Base-by-base conservation (phyloP, 2,888 invertebrate genomes). In the Pollenia angustigena region DNA sequence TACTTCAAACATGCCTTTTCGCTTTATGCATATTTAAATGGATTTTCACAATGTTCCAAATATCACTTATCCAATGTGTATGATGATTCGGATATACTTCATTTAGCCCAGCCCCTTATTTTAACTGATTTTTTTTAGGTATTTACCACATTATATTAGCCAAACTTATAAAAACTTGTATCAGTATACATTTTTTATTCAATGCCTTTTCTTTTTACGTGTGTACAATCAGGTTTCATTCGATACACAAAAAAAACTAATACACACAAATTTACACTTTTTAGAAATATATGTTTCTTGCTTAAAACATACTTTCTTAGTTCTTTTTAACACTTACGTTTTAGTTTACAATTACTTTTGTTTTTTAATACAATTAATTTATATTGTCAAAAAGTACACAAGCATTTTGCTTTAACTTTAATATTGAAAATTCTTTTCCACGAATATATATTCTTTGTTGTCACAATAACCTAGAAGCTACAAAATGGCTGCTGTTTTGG, bases 401-500 rank as follows among this genome's bases (percentile, higher is more conserved):
- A 58, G 7, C 18, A 32, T 64, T 46, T 64, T n/a, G 18, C 7
- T 7, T 32, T 32, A 32, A 32, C 4, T 14, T 23, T 23, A 50
- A 46, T 9, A 14, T 7, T 46, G 12, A 48, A 46, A 16, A 48
- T 66, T 66, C 48, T 18, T 66, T 66, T 48, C 14, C 48, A 66
- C 48, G 48, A 71, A 71, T 18, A 52, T 18, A 52, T 52, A n/a
- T 42, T 42, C 68, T 71, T 71, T 71, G 42, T 71, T 71, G 16
- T 71, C 54, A 54, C 54, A 69, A 69, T 69, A 69, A 54, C 69
- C 54, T n/a, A 54, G 50, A 54, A 69, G 52, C 40, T 40, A 69
- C 54, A 69, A 69, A 69, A 69, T 69, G 69, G 69, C 69, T 69
- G 54, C 69, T 69, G 69, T 69, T 69, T 54, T 69, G 52, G 69